Conservation (phyloP, 2,113 vertebrate species). For the Montifringilla adamsi region DNA sequence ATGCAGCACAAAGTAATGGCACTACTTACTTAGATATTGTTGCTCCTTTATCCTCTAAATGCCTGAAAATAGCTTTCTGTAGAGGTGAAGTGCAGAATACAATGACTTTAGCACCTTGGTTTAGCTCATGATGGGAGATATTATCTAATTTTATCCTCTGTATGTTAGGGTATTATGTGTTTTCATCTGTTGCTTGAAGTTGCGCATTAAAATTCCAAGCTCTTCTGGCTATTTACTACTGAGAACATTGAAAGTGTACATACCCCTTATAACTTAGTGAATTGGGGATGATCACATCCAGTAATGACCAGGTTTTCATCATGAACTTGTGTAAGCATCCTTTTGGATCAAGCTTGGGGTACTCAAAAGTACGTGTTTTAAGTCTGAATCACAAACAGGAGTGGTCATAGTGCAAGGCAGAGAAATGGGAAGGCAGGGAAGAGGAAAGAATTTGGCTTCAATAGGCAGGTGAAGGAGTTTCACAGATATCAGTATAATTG, state of each 20-base stretch:
- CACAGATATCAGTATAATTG: background rate
- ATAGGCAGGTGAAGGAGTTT: background rate
- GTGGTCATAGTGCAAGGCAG: background rate
- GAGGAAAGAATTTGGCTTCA: background rate
- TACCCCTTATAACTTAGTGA: background rate
- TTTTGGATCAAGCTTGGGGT: background rate
- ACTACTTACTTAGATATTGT: background rate
- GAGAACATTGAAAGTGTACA: background rate
- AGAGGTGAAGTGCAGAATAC: background rate
- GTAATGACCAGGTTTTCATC: background rate
- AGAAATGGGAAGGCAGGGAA: background rate
- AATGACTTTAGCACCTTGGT: background rate
- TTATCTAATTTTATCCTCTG: background rate
- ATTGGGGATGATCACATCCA: background rate
- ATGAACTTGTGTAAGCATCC: background rate
- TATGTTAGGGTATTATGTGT: background rate
- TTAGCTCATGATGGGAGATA: constrained; percentile 1
- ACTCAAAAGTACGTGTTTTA: background rate
- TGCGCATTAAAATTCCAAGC: background rate
- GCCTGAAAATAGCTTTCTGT: background rate
- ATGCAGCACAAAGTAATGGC: background rate
- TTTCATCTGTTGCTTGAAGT: background rate
- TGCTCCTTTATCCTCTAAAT: constrained; percentile 6
- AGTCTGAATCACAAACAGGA: background rate
- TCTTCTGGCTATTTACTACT: background rate